Evolutionary conservation across 2,113 vertebrate species (phyloP).

Genomic region (Lanius collurio): DNA sequence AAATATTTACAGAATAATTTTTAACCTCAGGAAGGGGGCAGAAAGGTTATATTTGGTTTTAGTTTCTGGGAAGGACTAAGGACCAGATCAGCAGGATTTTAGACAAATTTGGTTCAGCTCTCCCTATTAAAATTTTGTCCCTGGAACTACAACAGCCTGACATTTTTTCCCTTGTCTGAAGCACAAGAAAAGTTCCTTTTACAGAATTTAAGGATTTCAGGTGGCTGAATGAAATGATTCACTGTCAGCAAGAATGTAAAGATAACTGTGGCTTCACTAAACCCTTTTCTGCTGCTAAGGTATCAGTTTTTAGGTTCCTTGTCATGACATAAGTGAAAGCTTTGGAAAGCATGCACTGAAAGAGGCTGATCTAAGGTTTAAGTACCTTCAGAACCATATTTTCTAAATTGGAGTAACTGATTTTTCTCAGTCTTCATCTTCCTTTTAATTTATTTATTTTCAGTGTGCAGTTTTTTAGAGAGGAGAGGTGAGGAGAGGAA

Average conservation of each 20-base stretch:
- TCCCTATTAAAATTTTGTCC: not conserved
- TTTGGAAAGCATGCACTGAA: not conserved
- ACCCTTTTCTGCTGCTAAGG: not conserved
- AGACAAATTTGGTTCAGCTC: not conserved
- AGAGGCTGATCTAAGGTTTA: not conserved
- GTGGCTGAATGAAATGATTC: not conserved
- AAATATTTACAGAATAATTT: constrained; percentile 1
- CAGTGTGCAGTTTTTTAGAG: not conserved
- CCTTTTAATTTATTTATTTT: constrained; percentile 3
- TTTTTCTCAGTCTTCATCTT: constrained; percentile 21
- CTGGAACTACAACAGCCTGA: not conserved
- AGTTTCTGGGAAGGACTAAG: not conserved
- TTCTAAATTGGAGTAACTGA: not conserved
- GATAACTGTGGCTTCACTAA: not conserved
- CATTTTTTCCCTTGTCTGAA: not conserved
- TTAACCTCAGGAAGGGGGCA: fast-evolving
- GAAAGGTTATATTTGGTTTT: not conserved
- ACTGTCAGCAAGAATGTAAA: constrained; percentile 31
- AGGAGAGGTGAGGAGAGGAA: not conserved
- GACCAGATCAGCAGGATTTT: not conserved
- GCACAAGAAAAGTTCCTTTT: not conserved
- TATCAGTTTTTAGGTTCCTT: not conserved
- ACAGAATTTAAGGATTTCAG: not conserved
- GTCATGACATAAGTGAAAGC: not conserved
- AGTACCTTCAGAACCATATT: not conserved